Percentiles rank a stretch among this genome's conserved stretches.
These are phyloP conservation scores for Fragum sueziense DNA, from an alignment of 2,888 invertebrate genomes.

Conservation along the genomic window DNA sequence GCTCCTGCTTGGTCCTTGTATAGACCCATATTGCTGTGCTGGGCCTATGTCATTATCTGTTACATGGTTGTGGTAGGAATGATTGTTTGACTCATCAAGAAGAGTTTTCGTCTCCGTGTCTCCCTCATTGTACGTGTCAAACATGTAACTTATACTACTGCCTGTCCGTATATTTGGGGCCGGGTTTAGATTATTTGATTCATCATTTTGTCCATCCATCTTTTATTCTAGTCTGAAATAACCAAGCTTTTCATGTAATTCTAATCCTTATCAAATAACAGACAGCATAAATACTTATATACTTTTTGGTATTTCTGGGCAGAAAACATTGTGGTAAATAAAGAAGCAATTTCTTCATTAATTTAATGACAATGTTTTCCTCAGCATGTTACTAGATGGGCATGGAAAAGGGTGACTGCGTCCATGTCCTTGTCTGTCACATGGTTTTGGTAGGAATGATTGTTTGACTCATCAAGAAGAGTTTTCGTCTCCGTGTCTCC, in stretches of 20 bases:
- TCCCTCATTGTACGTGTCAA: not conserved
- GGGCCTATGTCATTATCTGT: slow-evolving; percentile 6
- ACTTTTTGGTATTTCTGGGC: too few relatives aligned
- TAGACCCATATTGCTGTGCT: slow-evolving; percentile 2
- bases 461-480: not conserved
- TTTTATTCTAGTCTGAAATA: not conserved
- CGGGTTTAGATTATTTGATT: not conserved
- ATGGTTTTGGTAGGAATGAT: not conserved
- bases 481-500: slow-evolving; percentile 9
- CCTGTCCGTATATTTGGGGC: slow-evolving; percentile 2
- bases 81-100: not conserved
- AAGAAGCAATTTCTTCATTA: too few relatives aligned
- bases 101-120: slow-evolving; percentile 10
- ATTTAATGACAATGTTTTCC: too few relatives aligned
- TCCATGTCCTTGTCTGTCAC: slow-evolving; percentile 1
- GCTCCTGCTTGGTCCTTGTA: not conserved
- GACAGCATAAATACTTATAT: too few relatives aligned
- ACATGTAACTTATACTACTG: slow-evolving; percentile 14
- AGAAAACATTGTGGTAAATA: too few relatives aligned
- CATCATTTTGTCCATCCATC: not conserved
- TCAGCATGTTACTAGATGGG: too few relatives aligned
- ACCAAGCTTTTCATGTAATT: too few relatives aligned
- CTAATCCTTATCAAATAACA: too few relatives aligned
- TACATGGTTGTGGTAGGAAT: not conserved
- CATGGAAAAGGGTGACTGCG: not conserved